A percentile compares a stretch with the other conserved stretches of the same genome.
These are phyloP conservation scores for Zaprionus lachaisei DNA, from an alignment of 1,140 invertebrate genomes.

Conservation along the genomic window DNA sequence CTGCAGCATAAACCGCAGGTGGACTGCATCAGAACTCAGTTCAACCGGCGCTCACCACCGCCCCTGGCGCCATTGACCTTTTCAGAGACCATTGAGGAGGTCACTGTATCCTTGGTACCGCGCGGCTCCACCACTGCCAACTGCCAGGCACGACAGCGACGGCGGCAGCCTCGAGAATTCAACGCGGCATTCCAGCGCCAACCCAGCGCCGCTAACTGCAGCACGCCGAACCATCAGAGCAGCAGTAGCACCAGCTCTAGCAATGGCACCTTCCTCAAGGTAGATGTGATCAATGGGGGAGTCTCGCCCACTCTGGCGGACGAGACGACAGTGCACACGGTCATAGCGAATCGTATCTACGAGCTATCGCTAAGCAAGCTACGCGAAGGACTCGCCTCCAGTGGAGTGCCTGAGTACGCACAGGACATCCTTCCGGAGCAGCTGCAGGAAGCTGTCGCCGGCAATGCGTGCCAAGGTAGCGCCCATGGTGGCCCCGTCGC, in stretches of 20 bases:
- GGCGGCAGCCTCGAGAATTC: conserved; percentile 11
- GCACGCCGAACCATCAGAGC: not conserved
- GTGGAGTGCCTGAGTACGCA: conserved; percentile 72
- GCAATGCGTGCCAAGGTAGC: conserved; percentile 70
- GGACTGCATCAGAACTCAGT: not conserved
- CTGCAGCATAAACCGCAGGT: not conserved
- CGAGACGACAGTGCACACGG: conserved; percentile 81
- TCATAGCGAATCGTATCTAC: conserved; percentile 81
- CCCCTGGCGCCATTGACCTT: conserved; percentile 63
- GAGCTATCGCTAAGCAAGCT: conserved; percentile 77
- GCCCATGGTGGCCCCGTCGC: conserved; percentile 54
- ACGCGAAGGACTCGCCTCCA: conserved; percentile 76
- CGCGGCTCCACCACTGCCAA: conserved; percentile 69
- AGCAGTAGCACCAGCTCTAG: not conserved
- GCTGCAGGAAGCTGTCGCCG: conserved; percentile 66
- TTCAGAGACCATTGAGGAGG: conserved; percentile 68
- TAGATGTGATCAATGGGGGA: conserved; percentile 57
- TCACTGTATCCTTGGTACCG: conserved; percentile 77
- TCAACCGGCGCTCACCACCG: conserved; percentile 49
- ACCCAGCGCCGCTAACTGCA: conserved; percentile 23
- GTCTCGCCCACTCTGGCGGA: conserved; percentile 65
- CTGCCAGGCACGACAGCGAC: conserved; percentile 52
- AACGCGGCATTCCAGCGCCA: not conserved
- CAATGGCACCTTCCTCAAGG: conserved; percentile 10
- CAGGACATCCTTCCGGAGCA: conserved; percentile 64